These are phyloP conservation scores for Tenualosa thibaudeaui DNA, from an alignment of 2,797 vertebrate genomes.

Conservation along the genomic window DNA sequence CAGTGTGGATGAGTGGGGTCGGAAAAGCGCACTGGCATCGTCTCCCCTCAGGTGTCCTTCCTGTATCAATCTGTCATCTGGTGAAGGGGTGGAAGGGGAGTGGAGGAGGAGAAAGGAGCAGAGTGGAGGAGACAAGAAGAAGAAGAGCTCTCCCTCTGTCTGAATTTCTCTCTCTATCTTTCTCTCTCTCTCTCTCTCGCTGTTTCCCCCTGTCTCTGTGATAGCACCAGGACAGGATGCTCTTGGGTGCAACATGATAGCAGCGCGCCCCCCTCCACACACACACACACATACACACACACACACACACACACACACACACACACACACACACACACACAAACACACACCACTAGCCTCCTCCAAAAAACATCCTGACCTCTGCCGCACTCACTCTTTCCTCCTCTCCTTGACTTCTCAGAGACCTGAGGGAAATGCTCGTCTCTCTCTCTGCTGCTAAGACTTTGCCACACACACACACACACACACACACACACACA, in stretches of 20 bases:
- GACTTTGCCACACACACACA: not conserved
- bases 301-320: too few relatives aligned
- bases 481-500: constrained; percentile 10
- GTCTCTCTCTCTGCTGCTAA: not conserved
- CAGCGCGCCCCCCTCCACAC: constrained; percentile 46
- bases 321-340: constrained; percentile 29
- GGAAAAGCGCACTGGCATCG: constrained; percentile 76
- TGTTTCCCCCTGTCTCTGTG: constrained; percentile 47
- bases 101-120: constrained; percentile 63
- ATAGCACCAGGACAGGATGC: constrained; percentile 76
- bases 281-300: too few relatives aligned
- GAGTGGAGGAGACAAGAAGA: constrained; percentile 63
- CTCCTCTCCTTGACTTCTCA: constrained; percentile 26
- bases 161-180: not conserved
- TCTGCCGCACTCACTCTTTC: constrained; percentile 58
- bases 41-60: constrained; percentile 83
- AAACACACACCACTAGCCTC: constrained; percentile 23
- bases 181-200: constrained; percentile 9
- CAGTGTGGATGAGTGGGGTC: constrained; percentile 57
- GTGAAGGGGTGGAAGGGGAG: constrained; percentile 26
- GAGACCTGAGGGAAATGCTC: constrained; percentile 20
- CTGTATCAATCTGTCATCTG: constrained; percentile 73
- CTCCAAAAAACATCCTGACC: constrained; percentile 71
- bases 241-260: constrained; percentile 75
- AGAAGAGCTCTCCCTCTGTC: constrained; percentile 47